Percentiles rank a stretch among this genome's conserved stretches.
Evolutionary conservation across 1,140 invertebrate genomes (phyloP).

Genomic region (Atta texana): DNA sequence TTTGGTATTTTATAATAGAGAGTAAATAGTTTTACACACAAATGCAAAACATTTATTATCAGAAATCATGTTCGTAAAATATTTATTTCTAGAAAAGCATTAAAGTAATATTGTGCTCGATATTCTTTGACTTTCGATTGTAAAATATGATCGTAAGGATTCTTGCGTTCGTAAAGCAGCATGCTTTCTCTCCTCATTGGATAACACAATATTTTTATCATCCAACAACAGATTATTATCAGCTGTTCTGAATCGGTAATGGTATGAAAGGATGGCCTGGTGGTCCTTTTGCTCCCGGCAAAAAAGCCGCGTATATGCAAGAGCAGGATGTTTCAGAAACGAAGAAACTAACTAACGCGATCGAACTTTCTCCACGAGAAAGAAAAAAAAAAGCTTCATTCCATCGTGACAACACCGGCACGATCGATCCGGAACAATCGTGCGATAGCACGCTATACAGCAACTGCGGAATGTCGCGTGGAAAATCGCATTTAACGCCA

Average conservation of each 20-base stretch:
- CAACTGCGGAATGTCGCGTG: neutral
- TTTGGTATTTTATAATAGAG: neutral
- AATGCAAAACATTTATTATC: neutral
- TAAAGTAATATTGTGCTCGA: neutral
- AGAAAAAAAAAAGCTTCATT: conserved; percentile 17
- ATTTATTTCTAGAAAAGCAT: neutral
- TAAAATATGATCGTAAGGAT: neutral
- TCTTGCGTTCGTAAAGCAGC: neutral
- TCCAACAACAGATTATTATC: conserved; percentile 46
- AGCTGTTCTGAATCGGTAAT: conserved; percentile 23
- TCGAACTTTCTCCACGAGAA: conserved; percentile 31
- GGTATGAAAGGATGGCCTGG: neutral
- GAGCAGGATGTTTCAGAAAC: neutral
- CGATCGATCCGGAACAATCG: conserved; percentile 30
- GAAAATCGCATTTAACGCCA: conserved; percentile 17
- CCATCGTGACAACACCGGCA: neutral
- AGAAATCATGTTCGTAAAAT: neutral
- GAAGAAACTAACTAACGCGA: conserved; percentile 12
- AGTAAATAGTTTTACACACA: neutral
- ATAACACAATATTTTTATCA: conserved; percentile 9
- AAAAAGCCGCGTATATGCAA: neutral
- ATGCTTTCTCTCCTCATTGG: conserved; percentile 34
- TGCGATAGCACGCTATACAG: neutral
- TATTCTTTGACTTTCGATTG: conserved; percentile 8
- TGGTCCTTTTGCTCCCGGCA: conserved; percentile 8